Percentiles rank a stretch among this genome's conserved stretches.
Conservation (phyloP, 2,797 vertebrate genomes). For the Poeciliopsis turneri region DNA sequence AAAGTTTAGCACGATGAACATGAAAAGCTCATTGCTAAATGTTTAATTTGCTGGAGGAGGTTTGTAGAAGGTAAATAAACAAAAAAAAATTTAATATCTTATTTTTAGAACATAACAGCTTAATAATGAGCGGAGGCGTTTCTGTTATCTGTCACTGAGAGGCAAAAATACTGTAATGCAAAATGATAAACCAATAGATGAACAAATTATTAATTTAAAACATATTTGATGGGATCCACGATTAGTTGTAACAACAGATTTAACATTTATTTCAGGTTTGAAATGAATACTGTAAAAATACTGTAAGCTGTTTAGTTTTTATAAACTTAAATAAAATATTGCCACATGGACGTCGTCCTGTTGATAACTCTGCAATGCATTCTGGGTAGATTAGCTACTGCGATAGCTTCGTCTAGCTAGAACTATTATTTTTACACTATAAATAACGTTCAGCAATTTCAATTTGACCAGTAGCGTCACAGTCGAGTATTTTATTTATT, state of each 20-base stretch:
- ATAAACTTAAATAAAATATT: not conserved
- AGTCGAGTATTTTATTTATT: too few relatives aligned
- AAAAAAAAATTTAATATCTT: not conserved
- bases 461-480: too few relatives aligned
- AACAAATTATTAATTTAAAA: not conserved
- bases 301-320: not conserved
- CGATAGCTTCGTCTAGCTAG: too few relatives aligned
- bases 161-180: not conserved
- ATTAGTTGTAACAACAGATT: too few relatives aligned
- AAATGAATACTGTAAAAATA: not conserved
- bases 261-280: not conserved
- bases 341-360: not conserved
- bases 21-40: not conserved
- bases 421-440: too few relatives aligned
- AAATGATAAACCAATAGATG: not conserved
- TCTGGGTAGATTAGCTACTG: too few relatives aligned
- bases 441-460: too few relatives aligned
- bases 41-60: not conserved
- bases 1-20: not conserved
- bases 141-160: not conserved
- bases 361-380: not conserved
- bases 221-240: not conserved
- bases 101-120: not conserved
- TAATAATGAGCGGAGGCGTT: not conserved
- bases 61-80: not conserved